These are phyloP conservation scores for Crocidura indochinensis DNA, from an alignment of 2,797 vertebrate genomes.

Conservation along the genomic window DNA sequence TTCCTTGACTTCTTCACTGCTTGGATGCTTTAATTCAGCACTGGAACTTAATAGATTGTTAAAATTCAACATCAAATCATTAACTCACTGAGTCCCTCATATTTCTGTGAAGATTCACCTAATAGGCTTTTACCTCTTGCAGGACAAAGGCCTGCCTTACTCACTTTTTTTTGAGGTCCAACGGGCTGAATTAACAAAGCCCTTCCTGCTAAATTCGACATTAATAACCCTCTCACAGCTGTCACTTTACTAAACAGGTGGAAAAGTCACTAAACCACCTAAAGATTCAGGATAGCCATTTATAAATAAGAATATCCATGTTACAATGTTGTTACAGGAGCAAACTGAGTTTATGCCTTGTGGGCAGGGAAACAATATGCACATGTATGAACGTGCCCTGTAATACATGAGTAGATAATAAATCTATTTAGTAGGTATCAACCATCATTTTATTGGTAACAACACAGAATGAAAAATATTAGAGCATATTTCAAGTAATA, in stretches of 20 bases:
- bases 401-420: constrained; percentile 34
- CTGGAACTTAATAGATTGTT: background rate
- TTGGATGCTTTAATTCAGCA: background rate
- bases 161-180: background rate
- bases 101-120: background rate
- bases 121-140: background rate
- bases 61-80: background rate
- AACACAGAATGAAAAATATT: background rate
- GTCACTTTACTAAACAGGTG: background rate
- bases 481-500: background rate
- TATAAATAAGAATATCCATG: constrained; percentile 22
- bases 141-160: background rate
- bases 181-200: background rate
- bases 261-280: background rate
- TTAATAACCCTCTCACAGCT: background rate
- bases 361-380: background rate
- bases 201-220: background rate
- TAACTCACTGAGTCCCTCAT: background rate
- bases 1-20: background rate
- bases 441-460: background rate
- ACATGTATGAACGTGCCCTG: background rate
- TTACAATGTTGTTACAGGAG: background rate
- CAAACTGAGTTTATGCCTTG: constrained; percentile 37
- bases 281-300: background rate
- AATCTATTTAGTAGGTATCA: constrained; percentile 2